phyloP scores from a whole-genome alignment of 2,797 vertebrate species.

The Myotis myotis region DNA sequence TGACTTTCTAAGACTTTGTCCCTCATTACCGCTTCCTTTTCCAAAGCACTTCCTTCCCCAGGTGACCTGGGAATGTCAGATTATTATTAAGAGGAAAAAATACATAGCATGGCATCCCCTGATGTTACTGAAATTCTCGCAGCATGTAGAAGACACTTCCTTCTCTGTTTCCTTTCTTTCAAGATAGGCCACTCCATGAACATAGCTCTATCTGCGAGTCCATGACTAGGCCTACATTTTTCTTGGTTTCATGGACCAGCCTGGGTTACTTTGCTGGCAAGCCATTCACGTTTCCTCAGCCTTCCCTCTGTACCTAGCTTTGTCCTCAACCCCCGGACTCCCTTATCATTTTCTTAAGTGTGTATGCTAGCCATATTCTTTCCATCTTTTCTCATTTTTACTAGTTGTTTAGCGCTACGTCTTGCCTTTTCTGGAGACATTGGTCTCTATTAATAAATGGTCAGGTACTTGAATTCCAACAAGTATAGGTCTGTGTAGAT shows the following conservation, averaged over 20 bases:
- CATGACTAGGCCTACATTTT: neutral
- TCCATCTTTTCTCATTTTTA: neutral
- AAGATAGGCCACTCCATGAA: neutral
- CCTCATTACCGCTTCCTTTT: slow-evolving; percentile 43
- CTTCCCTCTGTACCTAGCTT: neutral
- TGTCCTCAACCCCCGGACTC: neutral
- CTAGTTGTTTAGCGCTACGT: neutral
- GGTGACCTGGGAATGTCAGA: slow-evolving; percentile 19
- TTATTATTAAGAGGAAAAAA: slow-evolving; percentile 13
- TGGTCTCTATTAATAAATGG: slow-evolving; percentile 5
- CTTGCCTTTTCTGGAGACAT: neutral
- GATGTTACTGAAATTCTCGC: neutral
- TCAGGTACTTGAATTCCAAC: neutral
- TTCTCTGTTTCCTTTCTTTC: neutral
- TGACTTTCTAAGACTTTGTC: slow-evolving; percentile 13
- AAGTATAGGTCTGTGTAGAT: neutral
- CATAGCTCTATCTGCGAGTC: neutral
- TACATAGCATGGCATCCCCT: neutral
- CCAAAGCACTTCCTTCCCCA: slow-evolving; percentile 18
- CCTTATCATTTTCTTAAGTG: neutral
- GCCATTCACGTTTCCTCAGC: neutral
- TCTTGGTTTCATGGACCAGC: neutral
- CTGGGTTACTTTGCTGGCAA: neutral
- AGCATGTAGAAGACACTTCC: neutral
- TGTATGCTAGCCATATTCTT: neutral